Evolutionary conservation across 2,797 vertebrate species (phyloP), one percentile per base, ranked within the genome.

Genomic region (Muraenolepis orangiensis): DNA sequence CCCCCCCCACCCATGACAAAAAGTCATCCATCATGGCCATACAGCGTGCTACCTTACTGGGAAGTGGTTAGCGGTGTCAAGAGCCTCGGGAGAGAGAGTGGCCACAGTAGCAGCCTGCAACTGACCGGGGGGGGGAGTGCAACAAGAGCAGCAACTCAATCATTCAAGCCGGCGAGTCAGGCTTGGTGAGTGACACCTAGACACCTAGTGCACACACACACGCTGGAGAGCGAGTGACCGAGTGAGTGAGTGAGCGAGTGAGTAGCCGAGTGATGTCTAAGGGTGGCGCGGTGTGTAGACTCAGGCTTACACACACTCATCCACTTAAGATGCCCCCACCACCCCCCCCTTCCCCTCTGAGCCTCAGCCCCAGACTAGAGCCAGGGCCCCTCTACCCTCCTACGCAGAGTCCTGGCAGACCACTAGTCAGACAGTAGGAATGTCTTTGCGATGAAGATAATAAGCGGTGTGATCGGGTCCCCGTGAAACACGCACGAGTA

Each of bases 201-300:
- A n/a, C n/a, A n/a, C n/a, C n/a, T n/a, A n/a, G n/a, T n/a, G n/a
- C n/a, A n/a, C n/a, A n/a, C n/a, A n/a, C n/a, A n/a, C n/a, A n/a
- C n/a, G n/a, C n/a, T n/a, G n/a, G 40, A 30, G 40, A n/a, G n/a
- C n/a, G n/a, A n/a, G n/a, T n/a, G n/a, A n/a, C n/a, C 8, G 32
- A 66, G 72, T 38, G 32, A 26, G 34, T 12, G 28, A 38, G 51
- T 32, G 14, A 64, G 13, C 20, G 8, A n/a, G 13, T 72, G 11
- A 12, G 28, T 68, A 7, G 28, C 13, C 64, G 10, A 23, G 72
- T 20, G 71, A n/a, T 40, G 23, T 26, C 7, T 42, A 16, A 51
- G 29, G 72, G 73, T 81, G 82, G 73, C 75, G n/a, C 69, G 71
- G n/a, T 57, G 51, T 20, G 51, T 57, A 10, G 5, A 57, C 51